phyloP scores from a whole-genome alignment of 2,888 invertebrate genomes.

The Macroteleia sp. region DNA sequence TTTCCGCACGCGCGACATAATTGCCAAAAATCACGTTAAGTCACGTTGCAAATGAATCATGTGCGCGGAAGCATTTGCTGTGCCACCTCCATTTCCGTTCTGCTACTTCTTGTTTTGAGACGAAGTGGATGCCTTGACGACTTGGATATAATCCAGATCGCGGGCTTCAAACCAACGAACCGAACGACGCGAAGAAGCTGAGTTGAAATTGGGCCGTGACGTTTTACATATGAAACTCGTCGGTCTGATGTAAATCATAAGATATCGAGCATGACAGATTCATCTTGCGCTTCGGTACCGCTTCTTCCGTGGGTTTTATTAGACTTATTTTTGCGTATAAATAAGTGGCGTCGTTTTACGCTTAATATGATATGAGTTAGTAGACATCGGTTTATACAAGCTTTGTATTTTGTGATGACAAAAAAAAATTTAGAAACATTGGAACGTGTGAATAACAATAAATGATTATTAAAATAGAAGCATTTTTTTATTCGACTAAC shows the following conservation, averaged over 20 bases:
- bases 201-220: conserved; percentile 46
- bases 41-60: conserved; percentile 48
- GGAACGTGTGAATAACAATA: too few relatives aligned
- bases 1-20: conserved; percentile 25
- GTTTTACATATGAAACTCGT: conserved; percentile 52
- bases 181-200: conserved; percentile 33
- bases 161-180: conserved; percentile 46
- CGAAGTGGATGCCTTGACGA: conserved; percentile 12
- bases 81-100: conserved; percentile 32
- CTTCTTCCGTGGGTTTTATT: conserved; percentile 37
- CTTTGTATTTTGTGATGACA: too few relatives aligned
- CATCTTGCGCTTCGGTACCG: conserved; percentile 29
- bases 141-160: conserved; percentile 49
- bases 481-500: too few relatives aligned
- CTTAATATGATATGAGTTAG: conserved; percentile 15
- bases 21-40: conserved; percentile 45
- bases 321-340: conserved; percentile 29
- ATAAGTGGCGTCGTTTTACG: conserved; percentile 35
- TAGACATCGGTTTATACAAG: too few relatives aligned
- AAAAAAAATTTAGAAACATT: too few relatives aligned
- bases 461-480: too few relatives aligned
- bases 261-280: conserved; percentile 50
- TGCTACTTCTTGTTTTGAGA: conserved; percentile 12
- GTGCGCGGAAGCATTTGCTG: conserved; percentile 38
- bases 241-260: conserved; percentile 27